Percentiles rank a stretch among this genome's conserved stretches.
Evolutionary conservation across 1,140 invertebrate species (phyloP).

Genomic region (Neomicropteryx cornuta): DNA sequence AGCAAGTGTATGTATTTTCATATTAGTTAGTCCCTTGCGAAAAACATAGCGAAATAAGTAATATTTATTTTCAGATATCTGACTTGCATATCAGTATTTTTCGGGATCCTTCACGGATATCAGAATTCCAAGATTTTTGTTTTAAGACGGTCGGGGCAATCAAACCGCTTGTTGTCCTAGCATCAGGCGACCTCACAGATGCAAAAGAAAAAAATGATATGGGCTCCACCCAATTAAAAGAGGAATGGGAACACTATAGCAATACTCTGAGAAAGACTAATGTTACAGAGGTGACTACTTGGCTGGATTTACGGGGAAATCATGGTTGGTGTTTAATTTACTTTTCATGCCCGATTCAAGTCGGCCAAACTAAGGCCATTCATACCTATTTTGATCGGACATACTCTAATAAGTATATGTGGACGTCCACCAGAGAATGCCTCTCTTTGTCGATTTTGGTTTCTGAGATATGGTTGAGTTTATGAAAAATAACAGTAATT

Average conservation of each 20-base stretch:
- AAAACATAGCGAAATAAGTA: neutral
- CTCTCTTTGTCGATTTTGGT: no score
- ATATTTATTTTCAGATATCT: constrained; percentile 53
- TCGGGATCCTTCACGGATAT: constrained; percentile 59
- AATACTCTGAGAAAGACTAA: constrained; percentile 57
- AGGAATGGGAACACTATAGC: constrained; percentile 79
- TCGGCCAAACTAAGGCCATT: no score
- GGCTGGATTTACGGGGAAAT: constrained; percentile 90
- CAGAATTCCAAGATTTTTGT: constrained; percentile 74
- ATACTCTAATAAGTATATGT: no score
- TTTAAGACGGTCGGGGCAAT: constrained; percentile 60
- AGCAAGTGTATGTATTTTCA: neutral
- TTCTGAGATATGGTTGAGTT: no score
- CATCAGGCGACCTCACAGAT: constrained; percentile 85
- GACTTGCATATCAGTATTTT: constrained; percentile 87
- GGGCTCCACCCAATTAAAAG: constrained; percentile 69
- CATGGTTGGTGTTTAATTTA: constrained; percentile 85
- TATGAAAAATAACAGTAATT: no score
- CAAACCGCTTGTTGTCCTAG: constrained; percentile 69
- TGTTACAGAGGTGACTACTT: constrained; percentile 58
- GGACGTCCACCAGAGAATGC: no score
- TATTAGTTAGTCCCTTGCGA: neutral
- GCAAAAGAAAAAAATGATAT: constrained; percentile 68
- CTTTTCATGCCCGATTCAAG: constrained; percentile 5
- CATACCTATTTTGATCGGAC: no score